These are phyloP conservation scores for Diplosoma virens DNA, from an alignment of 23 tunicate species.

Conservation along the genomic window DNA sequence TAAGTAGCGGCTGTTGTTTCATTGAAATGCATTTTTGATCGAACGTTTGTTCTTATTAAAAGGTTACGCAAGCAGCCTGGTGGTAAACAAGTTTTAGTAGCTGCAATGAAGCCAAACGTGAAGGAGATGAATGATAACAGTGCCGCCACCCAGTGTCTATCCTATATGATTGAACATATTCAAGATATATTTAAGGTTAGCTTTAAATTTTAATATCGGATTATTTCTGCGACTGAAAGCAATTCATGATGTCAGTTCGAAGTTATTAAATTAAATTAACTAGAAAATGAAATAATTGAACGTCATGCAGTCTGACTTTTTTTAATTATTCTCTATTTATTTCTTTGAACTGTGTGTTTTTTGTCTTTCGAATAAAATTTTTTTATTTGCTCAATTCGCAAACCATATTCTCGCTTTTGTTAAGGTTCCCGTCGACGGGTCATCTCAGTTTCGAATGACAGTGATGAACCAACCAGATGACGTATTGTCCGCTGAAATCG, in stretches of 20 bases:
- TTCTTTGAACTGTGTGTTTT: too few relatives aligned
- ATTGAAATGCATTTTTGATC: background rate
- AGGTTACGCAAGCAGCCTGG: background rate
- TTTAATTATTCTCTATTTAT: too few relatives aligned
- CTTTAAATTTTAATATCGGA: too few relatives aligned
- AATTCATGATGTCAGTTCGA: too few relatives aligned
- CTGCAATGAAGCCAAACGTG: conserved; percentile 43
- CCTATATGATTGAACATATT: conserved; percentile 73
- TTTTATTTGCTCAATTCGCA: too few relatives aligned
- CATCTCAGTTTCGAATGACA: conserved; percentile 80
- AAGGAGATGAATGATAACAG: conserved; percentile 50
- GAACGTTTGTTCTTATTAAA: background rate
- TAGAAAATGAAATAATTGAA: too few relatives aligned
- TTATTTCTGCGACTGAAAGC: too few relatives aligned
- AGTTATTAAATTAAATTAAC: too few relatives aligned
- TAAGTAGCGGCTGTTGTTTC: conserved; percentile 21
- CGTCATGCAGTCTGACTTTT: too few relatives aligned
- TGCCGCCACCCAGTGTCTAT: conserved; percentile 65
- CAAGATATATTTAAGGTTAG: conserved; percentile 60
- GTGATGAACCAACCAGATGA: conserved; percentile 90
- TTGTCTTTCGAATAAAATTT: too few relatives aligned
- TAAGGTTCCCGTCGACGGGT: conserved; percentile 65
- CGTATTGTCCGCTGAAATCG: conserved; percentile 72
- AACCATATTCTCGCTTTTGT: too few relatives aligned
- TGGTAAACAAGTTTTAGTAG: background rate